Percentiles rank a stretch among this genome's conserved stretches.
Conservation (phyloP, 2,113 vertebrate species). For the Desmodus rotundus region DNA sequence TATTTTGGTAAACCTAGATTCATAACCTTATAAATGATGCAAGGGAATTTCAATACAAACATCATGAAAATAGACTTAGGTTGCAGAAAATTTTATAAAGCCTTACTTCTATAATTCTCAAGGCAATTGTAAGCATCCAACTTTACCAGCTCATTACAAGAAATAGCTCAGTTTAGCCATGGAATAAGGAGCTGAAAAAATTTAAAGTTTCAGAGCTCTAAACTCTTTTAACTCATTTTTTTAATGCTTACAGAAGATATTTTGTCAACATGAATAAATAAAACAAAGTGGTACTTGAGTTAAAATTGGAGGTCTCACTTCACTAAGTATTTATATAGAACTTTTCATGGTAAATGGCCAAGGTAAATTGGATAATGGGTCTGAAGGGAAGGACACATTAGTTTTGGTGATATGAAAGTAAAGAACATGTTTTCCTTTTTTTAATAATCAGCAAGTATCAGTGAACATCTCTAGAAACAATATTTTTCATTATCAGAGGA, state of each 20-base stretch:
- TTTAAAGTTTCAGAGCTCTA: not conserved
- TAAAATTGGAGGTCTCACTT: not conserved
- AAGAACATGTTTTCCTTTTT: not conserved
- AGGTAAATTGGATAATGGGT: not conserved
- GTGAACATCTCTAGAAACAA: not conserved
- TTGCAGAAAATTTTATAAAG: not conserved
- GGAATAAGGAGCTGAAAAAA: not conserved
- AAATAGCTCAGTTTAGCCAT: not conserved
- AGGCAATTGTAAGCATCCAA: not conserved
- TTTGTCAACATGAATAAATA: conserved; percentile 35
- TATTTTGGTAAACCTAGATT: conserved; percentile 11
- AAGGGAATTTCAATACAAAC: conserved; percentile 21
- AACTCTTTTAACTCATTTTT: not conserved
- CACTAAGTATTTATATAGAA: not conserved
- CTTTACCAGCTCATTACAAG: not conserved
- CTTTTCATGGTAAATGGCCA: not conserved
- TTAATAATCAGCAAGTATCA: not conserved
- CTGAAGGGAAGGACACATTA: not conserved
- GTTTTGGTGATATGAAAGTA: not conserved
- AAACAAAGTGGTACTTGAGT: not conserved
- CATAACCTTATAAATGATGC: not conserved
- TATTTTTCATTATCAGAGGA: not conserved
- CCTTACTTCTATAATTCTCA: conserved; percentile 23
- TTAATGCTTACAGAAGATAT: not conserved
- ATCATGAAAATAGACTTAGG: not conserved